Conservation (phyloP, 2,888 invertebrate species). For the Saturnia pavonia region DNA sequence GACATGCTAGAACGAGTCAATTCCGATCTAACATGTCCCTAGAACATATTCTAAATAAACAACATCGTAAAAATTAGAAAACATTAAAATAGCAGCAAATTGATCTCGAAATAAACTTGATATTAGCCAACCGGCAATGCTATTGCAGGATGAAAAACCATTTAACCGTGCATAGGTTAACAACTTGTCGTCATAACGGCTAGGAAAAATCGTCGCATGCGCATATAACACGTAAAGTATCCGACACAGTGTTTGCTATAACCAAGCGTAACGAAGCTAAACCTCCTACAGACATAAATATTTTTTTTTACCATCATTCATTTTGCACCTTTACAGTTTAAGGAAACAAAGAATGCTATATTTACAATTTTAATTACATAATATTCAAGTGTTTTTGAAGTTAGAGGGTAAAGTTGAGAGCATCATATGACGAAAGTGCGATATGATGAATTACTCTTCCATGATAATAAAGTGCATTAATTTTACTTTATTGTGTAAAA, state of each 20-base stretch:
- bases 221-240: conserved; percentile 22
- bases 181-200: conserved; percentile 27
- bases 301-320: too few species aligned
- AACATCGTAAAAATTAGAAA: not conserved
- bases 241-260: conserved; percentile 4
- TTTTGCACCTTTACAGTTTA: too few species aligned
- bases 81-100: not conserved
- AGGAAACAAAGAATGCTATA: too few species aligned
- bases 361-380: too few species aligned
- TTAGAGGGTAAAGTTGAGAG: too few species aligned
- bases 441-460: too few species aligned
- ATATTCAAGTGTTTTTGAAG: too few species aligned
- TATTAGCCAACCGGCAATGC: not conserved
- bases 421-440: too few species aligned
- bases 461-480: too few species aligned
- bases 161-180: conserved; percentile 36
- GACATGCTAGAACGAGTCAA: too few species aligned
- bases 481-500: too few species aligned
- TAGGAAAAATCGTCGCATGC: conserved; percentile 19
- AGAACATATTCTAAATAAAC: not conserved
- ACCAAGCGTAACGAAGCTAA: not conserved
- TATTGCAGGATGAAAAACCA: conserved; percentile 37
- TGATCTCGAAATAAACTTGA: conserved; percentile 5
- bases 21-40: not conserved
- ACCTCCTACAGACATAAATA: not conserved